Evolutionary conservation across 1,140 invertebrate species (phyloP), one percentile per base, ranked within the genome.

Genomic region (Aethina tumida): DNA sequence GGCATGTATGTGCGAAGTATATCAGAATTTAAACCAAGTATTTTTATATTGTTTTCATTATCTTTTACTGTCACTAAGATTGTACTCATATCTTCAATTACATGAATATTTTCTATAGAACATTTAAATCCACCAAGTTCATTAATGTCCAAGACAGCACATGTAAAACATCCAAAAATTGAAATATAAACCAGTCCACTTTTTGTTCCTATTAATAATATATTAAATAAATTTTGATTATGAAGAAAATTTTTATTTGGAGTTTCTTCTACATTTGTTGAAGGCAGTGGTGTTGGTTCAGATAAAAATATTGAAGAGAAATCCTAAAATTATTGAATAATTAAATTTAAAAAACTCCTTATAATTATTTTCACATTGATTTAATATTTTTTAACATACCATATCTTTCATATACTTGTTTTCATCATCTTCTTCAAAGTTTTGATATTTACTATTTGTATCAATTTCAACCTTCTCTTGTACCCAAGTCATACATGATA

Each of bases 161-260:
- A 81, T 9, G 80, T 77, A 56, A 89, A 84, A 49, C 86, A 75
- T 14, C 91, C 91, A 67, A 89, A 89, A 1, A 89, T 75, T 58
- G 79, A 80, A 45, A 93, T 67, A 48, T 79, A 69, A 8, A 93
- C 65, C 41, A 73, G 68, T 2, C 85, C 83, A 56, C 70, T 68
- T 27, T 75, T 71, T 54, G 81, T 81, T 16, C 84, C 86, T 35
- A 90, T 69, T 36, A 89, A 58, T n/a, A 92, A 61, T 47, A 90
- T 71, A 61, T 83, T 88, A 3, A 88, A 64, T 20, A 77, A 70
- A 20, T 66, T 75, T 50, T 84, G 82, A 26, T 80, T 73, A 49
- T 73, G 70, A 12, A 77, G 56, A 49, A 71, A 66, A 47, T 71
- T 74, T 2, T 67, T 77, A 60, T 79, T 75, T 20, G 70, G 66